Evolutionary conservation across 1,140 invertebrate genomes (phyloP).

Genomic region (Gerris buenoi): DNA sequence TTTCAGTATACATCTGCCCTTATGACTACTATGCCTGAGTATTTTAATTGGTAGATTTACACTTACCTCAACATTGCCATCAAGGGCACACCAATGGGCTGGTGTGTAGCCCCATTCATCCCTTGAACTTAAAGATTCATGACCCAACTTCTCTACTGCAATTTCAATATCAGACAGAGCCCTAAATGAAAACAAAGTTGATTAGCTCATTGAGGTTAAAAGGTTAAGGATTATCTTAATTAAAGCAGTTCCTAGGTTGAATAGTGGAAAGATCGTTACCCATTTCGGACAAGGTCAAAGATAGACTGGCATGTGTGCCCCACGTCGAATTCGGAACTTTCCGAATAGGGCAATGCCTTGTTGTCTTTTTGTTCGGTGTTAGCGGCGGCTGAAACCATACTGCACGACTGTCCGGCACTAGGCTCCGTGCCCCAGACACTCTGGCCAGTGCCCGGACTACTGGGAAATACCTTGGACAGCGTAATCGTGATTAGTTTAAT

Average conservation of each 20-base stretch:
- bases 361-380: conserved; percentile 34
- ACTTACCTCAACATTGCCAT: conserved; percentile 60
- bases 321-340: conserved; percentile 29
- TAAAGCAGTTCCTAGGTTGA: neutral
- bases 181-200: conserved; percentile 25
- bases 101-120: conserved; percentile 85
- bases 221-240: neutral
- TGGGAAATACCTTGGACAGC: conserved; percentile 34
- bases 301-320: conserved; percentile 39
- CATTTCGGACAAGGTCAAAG: conserved; percentile 46
- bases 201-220: neutral
- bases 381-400: conserved; percentile 49
- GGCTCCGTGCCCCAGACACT: conserved; percentile 62
- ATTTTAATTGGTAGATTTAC: no score
- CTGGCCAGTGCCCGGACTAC: conserved; percentile 59
- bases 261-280: conserved; percentile 30
- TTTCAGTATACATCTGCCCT: no score
- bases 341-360: conserved; percentile 27
- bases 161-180: conserved; percentile 59
- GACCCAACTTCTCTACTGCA: conserved; percentile 56
- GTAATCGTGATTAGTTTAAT: conserved; percentile 14
- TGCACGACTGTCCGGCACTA: conserved; percentile 39
- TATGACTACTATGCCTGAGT: no score
- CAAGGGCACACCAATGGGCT: conserved; percentile 78
- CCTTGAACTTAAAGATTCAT: conserved; percentile 51